Evolutionary conservation across 2,797 vertebrate genomes (phyloP).

Genomic region (Cygnus olor): DNA sequence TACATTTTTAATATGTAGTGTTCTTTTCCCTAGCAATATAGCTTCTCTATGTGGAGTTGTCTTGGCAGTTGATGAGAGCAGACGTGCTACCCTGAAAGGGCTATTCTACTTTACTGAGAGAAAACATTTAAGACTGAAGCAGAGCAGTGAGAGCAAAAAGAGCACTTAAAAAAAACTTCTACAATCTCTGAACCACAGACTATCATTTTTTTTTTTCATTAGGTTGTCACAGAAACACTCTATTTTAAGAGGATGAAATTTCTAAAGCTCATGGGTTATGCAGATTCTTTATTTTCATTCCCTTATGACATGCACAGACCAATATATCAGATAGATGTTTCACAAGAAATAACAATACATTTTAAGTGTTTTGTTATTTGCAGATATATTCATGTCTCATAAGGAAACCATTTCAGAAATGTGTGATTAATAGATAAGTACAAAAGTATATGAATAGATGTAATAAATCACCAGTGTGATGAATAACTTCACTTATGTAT

Average conservation of each 20-base stretch:
- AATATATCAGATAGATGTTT: background rate
- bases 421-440: background rate
- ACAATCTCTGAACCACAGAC: background rate
- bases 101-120: background rate
- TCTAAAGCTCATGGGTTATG: background rate
- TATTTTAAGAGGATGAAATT: background rate
- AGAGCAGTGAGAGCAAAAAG: background rate
- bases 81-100: background rate
- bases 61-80: background rate
- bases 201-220: background rate
- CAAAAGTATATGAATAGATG: background rate
- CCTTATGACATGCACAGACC: background rate
- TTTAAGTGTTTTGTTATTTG: background rate
- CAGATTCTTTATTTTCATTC: background rate
- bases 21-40: constrained; percentile 1
- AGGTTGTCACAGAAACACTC: background rate
- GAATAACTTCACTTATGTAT: background rate
- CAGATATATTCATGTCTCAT: background rate
- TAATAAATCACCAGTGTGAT: background rate
- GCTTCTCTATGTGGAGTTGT: background rate
- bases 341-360: background rate
- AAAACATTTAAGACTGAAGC: background rate
- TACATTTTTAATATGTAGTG: background rate
- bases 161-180: background rate
- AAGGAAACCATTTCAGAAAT: background rate